Base-by-base conservation (phyloP, 92 coral and sea anemone species). In the Porites lobata region DNA sequence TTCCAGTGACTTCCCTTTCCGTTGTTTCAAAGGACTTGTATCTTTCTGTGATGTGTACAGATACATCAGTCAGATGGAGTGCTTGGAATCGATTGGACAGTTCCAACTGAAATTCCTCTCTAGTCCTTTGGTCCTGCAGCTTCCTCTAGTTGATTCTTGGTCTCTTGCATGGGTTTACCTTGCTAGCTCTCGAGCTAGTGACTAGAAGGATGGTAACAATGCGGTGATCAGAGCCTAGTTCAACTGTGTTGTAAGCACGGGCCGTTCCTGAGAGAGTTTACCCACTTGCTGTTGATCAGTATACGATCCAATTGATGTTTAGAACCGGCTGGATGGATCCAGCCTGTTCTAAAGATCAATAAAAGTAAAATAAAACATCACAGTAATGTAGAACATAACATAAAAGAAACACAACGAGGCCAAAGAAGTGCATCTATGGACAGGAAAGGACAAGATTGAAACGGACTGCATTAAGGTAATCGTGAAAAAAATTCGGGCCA, bases 41-140 rank as follows among this genome's bases (percentile, higher is more conserved):
- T 4, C 21, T 54, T 53, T 83, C 59, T n/a, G 67, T 67, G 18
- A 20, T 54, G 17, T 24, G 75, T 20, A 47, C 17, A 54, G 26
- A 10, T 10, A 13, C 19, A 50, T 81, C 59, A 4, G 29, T 22
- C 9, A 61, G 32, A 43, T 47, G 24, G 12, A 79, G 76, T 4
- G 86, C 19, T 17, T 70, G 52, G 0, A 64, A 64, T 77, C 86
- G 78, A 43, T 66, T 81, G 9, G 22, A 15, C 53, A 71, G 65
- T 83, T 83, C 67, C 50, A 69, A 80, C 52, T 83, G 87, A 52
- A 83, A 83, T 54, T 83, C 87, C 43, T 68, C 29, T 56, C 32
- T 43, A 21, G 68, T 14, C 15, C 9, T 14, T 11, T 24, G 65
- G 17, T 50, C 17, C 64, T 52, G 18, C 9, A 83, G 69, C 76